These are phyloP conservation scores for Sebastes trivittatus DNA, from an alignment of 2,797 vertebrate species.

Conservation along the genomic window DNA sequence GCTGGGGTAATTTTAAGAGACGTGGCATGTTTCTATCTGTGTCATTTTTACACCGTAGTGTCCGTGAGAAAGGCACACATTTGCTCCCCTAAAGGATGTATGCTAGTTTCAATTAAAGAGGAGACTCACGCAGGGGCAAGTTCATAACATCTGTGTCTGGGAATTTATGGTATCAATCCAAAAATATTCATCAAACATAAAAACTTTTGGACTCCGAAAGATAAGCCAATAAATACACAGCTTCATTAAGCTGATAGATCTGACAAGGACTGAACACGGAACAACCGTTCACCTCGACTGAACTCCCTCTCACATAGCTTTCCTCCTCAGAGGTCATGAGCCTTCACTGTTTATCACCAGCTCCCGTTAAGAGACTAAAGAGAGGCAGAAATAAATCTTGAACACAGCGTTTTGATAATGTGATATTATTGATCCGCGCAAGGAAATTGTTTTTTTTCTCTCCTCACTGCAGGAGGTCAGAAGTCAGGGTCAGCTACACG, in stretches of 20 bases:
- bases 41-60: conserved; percentile 10
- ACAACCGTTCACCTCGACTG: conserved; percentile 46
- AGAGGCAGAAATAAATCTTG: conserved; percentile 46
- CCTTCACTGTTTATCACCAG: conserved; percentile 31
- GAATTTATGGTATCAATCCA: neutral
- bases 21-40: conserved; percentile 11
- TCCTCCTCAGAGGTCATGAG: conserved; percentile 19
- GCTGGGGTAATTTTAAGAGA: conserved; percentile 27
- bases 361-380: conserved; percentile 30
- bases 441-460: conserved; percentile 41
- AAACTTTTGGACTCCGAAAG: neutral
- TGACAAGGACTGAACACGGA: conserved; percentile 6
- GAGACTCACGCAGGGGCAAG: neutral
- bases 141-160: neutral
- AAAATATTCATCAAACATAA: conserved; percentile 6
- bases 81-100: neutral
- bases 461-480: conserved; percentile 33
- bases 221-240: conserved; percentile 1
- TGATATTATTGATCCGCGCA: conserved; percentile 58
- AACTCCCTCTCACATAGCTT: neutral
- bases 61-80: neutral
- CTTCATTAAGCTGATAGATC: conserved; percentile 42
- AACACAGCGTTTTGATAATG: conserved; percentile 63
- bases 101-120: conserved; percentile 10
- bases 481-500: conserved; percentile 30